These are phyloP conservation scores for Rhadina sibilatrix DNA, from an alignment of 2,113 vertebrate genomes.

Conservation along the genomic window DNA sequence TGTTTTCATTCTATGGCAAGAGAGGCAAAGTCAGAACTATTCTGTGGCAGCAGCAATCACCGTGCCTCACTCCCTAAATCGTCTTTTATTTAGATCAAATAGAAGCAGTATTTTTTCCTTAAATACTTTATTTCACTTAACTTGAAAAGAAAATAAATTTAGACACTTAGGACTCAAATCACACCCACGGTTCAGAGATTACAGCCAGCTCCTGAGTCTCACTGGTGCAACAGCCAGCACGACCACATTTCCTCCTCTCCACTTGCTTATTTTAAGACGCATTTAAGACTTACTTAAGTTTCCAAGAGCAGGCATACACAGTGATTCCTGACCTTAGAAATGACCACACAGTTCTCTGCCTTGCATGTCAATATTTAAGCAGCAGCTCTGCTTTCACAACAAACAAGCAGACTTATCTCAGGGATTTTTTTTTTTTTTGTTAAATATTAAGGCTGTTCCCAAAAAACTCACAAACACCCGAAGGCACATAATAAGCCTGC, in stretches of 20 bases:
- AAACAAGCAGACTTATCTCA: not conserved
- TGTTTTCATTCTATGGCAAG: constrained; percentile 77
- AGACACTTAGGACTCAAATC: not conserved
- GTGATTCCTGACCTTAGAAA: not conserved
- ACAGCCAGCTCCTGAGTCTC: not conserved
- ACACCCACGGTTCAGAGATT: not conserved
- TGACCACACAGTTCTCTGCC: not conserved
- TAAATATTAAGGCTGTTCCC: not conserved
- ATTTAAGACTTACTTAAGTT: not conserved
- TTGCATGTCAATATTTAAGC: not conserved
- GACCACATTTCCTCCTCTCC: not conserved
- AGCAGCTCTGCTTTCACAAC: not conserved
- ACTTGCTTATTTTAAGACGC: not conserved
- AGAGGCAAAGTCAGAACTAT: not conserved
- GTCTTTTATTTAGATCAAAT: not conserved
- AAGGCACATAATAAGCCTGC: not conserved
- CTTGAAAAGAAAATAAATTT: not conserved
- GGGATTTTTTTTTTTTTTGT: not conserved
- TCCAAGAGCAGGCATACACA: fast-evolving
- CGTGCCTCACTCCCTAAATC: not conserved
- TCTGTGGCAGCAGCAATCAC: not conserved
- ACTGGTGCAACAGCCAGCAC: not conserved
- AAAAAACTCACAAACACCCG: fast-evolving
- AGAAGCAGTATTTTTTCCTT: fast-evolving
- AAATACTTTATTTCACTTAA: not conserved